phyloP scores from a whole-genome alignment of 2,888 invertebrate species.

The Leptopilina myrica region DNA sequence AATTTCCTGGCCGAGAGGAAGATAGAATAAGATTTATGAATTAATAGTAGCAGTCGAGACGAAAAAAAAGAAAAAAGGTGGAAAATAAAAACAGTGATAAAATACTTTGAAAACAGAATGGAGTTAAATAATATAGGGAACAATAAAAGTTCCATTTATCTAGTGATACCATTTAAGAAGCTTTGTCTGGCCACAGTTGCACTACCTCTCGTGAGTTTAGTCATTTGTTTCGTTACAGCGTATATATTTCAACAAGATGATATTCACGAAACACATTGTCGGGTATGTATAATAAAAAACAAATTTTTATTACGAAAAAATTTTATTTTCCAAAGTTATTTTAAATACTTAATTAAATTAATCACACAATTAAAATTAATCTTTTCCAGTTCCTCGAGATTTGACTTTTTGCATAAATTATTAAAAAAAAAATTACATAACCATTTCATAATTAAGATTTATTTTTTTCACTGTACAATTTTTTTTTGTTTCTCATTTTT shows the following conservation, averaged over 20 bases:
- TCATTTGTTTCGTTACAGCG: conserved; percentile 92
- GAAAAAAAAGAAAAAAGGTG: background rate
- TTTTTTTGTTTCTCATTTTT: too few species aligned
- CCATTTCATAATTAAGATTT: too few species aligned
- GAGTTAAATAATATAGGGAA: conserved; percentile 71
- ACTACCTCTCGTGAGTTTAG: conserved; percentile 89
- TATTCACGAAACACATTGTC: conserved; percentile 96
- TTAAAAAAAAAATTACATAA: too few species aligned
- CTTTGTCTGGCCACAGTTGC: conserved; percentile 90
- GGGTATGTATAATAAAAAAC: conserved; percentile 81
- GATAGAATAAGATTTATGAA: conserved; percentile 1
- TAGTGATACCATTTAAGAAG: conserved; percentile 86
- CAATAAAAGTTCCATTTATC: conserved; percentile 79
- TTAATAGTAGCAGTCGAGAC: background rate
- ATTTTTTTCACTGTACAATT: too few species aligned
- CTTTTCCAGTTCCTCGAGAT: too few species aligned
- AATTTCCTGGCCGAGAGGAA: background rate
- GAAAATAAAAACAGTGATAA: background rate
- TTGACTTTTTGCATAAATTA: too few species aligned
- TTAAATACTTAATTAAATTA: too few species aligned
- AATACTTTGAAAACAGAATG: conserved; percentile 60
- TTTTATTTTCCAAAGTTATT: background rate
- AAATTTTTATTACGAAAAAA: background rate
- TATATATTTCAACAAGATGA: conserved; percentile 94
- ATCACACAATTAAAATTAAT: too few species aligned